Percentiles rank a stretch among this genome's conserved stretches.
Conservation (phyloP, 2,113 vertebrate species). For the Catagonus wagneri region DNA sequence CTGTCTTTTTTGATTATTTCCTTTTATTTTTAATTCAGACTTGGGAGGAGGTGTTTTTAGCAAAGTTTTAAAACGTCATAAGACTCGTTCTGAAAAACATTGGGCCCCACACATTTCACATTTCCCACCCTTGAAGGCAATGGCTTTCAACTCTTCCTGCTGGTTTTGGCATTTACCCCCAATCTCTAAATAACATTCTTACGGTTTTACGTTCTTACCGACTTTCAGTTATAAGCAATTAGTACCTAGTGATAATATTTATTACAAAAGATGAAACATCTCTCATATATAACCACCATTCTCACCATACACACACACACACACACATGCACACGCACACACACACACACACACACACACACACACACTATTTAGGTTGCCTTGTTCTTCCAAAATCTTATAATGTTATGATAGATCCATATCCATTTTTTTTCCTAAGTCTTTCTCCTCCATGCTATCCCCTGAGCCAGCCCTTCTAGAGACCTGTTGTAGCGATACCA, state of each 20-base stretch:
- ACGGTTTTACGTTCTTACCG: background rate
- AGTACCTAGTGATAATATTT: background rate
- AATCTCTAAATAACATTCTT: background rate
- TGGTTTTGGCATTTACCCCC: background rate
- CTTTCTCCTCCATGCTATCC: background rate
- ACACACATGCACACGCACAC: background rate
- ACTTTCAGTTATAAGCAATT: background rate
- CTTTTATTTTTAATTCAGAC: background rate
- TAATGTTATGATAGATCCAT: background rate
- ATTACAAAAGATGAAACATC: background rate
- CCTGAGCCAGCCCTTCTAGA: background rate
- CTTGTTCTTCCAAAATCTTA: background rate
- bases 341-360: background rate
- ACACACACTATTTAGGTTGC: background rate
- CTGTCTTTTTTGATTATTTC: background rate
- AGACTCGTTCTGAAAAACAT: background rate
- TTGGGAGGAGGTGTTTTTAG: background rate
- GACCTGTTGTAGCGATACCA: background rate
- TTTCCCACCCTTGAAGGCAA: background rate
- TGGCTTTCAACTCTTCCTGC: background rate
- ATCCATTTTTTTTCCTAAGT: background rate
- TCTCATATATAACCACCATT: background rate
- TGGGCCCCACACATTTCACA: background rate
- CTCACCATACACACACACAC: background rate
- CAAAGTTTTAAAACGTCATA: constrained; percentile 40